phyloP scores from a whole-genome alignment of 2,113 vertebrate species.

The Pterophyllum scalare region DNA sequence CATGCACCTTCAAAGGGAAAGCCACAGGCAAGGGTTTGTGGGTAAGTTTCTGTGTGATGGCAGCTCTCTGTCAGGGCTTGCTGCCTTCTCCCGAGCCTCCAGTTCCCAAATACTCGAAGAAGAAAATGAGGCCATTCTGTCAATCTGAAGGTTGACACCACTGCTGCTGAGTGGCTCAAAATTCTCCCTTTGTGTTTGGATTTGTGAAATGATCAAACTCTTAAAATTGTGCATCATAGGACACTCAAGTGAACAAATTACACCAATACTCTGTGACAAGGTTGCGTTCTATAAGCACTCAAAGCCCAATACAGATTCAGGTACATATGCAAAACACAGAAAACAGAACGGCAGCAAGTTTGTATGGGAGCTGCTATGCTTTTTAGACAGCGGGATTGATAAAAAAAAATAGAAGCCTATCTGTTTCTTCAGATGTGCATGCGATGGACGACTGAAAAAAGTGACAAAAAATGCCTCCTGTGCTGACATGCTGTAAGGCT shows the following conservation, averaged over 20 bases:
- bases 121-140: constrained; percentile 48
- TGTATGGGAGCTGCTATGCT: background rate
- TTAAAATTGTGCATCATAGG: background rate
- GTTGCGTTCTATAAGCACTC: background rate
- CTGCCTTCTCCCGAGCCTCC: constrained; percentile 57
- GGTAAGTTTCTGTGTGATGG: constrained; percentile 74
- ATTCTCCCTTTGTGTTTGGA: constrained; percentile 10
- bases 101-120: constrained; percentile 54
- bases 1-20: constrained; percentile 79
- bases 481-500: constrained; percentile 14
- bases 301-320: background rate
- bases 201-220: constrained; percentile 16
- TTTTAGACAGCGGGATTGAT: background rate
- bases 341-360: background rate
- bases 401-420: constrained; percentile 1
- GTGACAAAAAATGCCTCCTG: constrained; percentile 4
- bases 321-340: background rate
- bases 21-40: constrained; percentile 79
- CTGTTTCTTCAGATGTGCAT: background rate
- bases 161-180: constrained; percentile 6
- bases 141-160: constrained; percentile 34
- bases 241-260: constrained; percentile 2
- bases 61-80: constrained; percentile 84
- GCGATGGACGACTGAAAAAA: background rate
- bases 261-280: background rate